Base-by-base conservation (phyloP, 92 coral and sea anemone genomes). In the Siderastrea radians region DNA sequence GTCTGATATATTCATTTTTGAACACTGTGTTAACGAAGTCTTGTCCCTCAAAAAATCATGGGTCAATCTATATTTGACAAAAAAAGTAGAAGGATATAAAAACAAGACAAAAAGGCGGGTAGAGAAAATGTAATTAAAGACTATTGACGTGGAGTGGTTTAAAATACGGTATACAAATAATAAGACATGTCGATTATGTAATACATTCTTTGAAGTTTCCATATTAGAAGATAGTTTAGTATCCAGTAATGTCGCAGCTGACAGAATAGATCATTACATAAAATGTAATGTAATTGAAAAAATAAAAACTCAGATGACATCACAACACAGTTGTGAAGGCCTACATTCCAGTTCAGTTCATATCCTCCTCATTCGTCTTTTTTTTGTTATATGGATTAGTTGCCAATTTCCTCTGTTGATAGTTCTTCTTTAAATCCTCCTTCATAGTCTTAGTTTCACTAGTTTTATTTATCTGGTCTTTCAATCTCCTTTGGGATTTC, bases 131-230 rank as follows among this genome's bases (percentile, higher is more conserved):
- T 54, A 49, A 68, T 50, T 19, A 49, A 84, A 7, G 80, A 73
- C 12, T 52, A 84, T 84, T 16, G 61, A 84, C 80, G 62, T 80
- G 4, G 87, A 84, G 73, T 84, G 80, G 87, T 84, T 84, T 15
- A 84, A 84, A 84, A 7, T 74, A 84, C 87, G 73, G 17, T 72
- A 84, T 16, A 73, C 69, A 49, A 60, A 16, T 46, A 61, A 84
- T 73, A 84, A 73, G 73, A 5, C 3, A 2, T 84, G 87, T 72
- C 80, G 72, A 73, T 61, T 84, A 57, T 83, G 87, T 72, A 45
- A 83, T 43, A 6, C 15, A 54, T 83, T 60, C 60, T 26, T 26
- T 26, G 38, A 26, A 26, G 0, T 26, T 26, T 26, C 38, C 38
- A 26, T 26, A 26, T 26, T 26, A 26, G 38, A 26, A 26, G 38